Evolutionary conservation across 2,888 invertebrate genomes (phyloP).

Genomic region (Erynnis tages): DNA sequence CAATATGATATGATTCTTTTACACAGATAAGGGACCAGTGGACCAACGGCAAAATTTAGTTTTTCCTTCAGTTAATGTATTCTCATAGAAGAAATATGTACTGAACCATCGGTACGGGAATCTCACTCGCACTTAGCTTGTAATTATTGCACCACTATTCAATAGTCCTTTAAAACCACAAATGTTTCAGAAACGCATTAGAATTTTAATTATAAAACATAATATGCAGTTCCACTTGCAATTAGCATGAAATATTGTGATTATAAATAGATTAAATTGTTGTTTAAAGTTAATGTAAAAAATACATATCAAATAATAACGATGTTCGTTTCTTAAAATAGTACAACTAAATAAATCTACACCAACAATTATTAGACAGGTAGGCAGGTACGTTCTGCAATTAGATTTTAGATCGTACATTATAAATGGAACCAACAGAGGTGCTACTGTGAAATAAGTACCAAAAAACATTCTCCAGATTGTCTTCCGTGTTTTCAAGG

Average conservation of each 20-base stretch:
- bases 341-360: slow-evolving; percentile 4
- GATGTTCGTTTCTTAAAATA: not conserved
- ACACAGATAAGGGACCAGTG: too few relatives aligned
- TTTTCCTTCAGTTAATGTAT: too few relatives aligned
- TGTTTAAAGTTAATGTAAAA: too few relatives aligned
- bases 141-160: slow-evolving; percentile 12
- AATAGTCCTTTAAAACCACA: slow-evolving; percentile 9
- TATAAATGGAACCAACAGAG: slow-evolving; percentile 25
- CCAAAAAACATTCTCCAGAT: slow-evolving; percentile 47
- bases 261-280: slow-evolving; percentile 7
- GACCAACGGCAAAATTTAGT: too few relatives aligned
- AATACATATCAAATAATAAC: too few relatives aligned
- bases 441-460: slow-evolving; percentile 24
- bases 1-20: too few relatives aligned
- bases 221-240: slow-evolving; percentile 14
- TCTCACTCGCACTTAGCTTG: too few relatives aligned
- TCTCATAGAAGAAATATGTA: too few relatives aligned
- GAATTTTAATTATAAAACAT: slow-evolving; percentile 18
- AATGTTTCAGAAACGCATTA: not conserved
- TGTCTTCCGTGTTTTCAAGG: slow-evolving; percentile 66
- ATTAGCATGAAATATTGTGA: slow-evolving; percentile 6
- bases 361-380: not conserved
- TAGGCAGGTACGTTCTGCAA: slow-evolving; percentile 21
- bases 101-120: too few relatives aligned
- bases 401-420: slow-evolving; percentile 25